phyloP scores from a whole-genome alignment of 2,888 invertebrate species.

The Xestia xanthographa region DNA sequence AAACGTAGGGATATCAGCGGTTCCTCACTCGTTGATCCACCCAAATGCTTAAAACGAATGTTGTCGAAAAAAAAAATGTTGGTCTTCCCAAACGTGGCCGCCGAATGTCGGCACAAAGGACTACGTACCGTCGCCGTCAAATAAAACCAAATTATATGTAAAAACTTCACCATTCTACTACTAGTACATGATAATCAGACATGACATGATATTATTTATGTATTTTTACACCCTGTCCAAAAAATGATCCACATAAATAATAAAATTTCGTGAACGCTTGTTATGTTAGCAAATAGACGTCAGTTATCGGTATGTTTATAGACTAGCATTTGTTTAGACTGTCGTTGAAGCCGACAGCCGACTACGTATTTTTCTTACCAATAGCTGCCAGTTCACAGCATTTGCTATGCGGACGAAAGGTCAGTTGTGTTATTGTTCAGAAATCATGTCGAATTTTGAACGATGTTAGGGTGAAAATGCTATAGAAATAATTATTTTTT shows the following conservation, averaged over 20 bases:
- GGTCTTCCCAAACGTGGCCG: neutral
- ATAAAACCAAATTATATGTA: neutral
- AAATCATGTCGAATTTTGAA: constrained; percentile 2
- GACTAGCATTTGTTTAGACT: constrained; percentile 31
- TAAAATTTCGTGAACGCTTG: constrained; percentile 18
- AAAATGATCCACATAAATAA: constrained; percentile 31
- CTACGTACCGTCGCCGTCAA: neutral
- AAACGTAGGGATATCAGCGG: neutral
- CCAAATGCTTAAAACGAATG: neutral
- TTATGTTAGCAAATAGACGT: constrained; percentile 34
- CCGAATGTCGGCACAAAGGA: neutral
- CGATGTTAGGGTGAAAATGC: neutral
- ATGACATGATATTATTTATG: constrained; percentile 24
- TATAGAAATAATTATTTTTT: neutral
- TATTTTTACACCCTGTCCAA: constrained; percentile 33
- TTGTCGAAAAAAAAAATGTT: neutral
- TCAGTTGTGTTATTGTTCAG: constrained; percentile 32
- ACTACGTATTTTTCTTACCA: constrained; percentile 38
- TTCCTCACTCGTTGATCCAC: neutral
- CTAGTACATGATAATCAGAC: neutral
- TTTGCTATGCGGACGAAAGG: constrained; percentile 39
- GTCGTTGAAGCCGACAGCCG: constrained; percentile 1
- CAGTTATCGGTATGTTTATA: constrained; percentile 27
- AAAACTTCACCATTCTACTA: neutral
- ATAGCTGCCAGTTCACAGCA: neutral